A percentile compares a stretch with the other conserved stretches of the same genome.
phyloP scores from a whole-genome alignment of 2,888 invertebrate genomes.

The Drosophila sordidula region DNA sequence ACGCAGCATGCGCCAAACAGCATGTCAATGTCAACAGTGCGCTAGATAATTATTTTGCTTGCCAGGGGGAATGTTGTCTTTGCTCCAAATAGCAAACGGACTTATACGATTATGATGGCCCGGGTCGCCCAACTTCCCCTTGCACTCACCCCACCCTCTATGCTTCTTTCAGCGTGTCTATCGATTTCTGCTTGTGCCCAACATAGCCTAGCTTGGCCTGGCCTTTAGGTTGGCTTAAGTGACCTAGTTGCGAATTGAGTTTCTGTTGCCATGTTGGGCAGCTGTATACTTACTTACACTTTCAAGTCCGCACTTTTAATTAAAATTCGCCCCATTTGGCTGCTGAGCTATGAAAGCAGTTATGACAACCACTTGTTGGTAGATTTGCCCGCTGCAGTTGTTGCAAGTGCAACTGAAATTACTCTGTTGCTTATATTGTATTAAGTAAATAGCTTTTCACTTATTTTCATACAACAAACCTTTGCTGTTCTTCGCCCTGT shows the following conservation, averaged over 20 bases:
- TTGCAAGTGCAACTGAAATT: background rate
- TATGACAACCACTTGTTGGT: conserved; percentile 28
- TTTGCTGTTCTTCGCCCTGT: background rate
- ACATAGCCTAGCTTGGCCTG: conserved; percentile 14
- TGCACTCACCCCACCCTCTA: background rate
- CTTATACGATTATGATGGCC: conserved; percentile 63
- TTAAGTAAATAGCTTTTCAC: conserved; percentile 6
- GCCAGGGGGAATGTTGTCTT: conserved; percentile 36
- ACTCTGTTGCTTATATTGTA: background rate
- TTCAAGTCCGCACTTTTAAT: conserved; percentile 33
- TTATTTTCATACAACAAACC: conserved; percentile 6
- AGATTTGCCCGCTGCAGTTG: conserved; percentile 13
- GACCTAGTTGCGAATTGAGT: conserved; percentile 61
- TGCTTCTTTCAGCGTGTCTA: conserved; percentile 10
- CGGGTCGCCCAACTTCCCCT: conserved; percentile 8
- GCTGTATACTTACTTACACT: conserved; percentile 19
- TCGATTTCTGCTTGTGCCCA: conserved; percentile 20
- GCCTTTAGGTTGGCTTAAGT: conserved; percentile 51
- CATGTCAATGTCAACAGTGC: conserved; percentile 72
- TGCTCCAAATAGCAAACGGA: conserved; percentile 71
- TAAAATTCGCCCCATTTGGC: conserved; percentile 23
- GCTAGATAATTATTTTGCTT: conserved; percentile 65
- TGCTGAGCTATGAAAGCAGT: background rate
- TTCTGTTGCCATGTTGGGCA: conserved; percentile 18
- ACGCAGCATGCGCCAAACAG: conserved; percentile 56